phyloP scores from a whole-genome alignment of 2,797 vertebrate genomes.

The Nyctalus aviator region DNA sequence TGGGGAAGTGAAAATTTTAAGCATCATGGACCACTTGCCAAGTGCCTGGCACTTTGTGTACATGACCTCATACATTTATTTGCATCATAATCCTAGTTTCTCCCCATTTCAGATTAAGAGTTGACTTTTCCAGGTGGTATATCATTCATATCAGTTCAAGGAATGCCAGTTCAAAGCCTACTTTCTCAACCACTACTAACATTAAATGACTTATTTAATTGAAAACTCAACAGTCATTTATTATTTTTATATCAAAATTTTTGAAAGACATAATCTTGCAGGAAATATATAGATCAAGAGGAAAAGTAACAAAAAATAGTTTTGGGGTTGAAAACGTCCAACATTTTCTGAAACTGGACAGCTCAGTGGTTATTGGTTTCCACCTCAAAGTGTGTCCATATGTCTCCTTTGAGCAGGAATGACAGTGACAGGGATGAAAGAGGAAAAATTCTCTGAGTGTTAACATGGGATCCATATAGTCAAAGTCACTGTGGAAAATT shows the following conservation, averaged over 20 bases:
- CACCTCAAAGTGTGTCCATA: background rate
- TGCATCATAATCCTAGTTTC: background rate
- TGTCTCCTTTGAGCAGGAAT: background rate
- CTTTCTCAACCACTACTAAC: background rate
- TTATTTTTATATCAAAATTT: background rate
- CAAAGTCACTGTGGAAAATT: background rate
- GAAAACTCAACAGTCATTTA: background rate
- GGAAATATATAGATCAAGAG: background rate
- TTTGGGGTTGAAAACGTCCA: background rate
- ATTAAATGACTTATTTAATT: constrained; percentile 26
- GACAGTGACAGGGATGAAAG: background rate
- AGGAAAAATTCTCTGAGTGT: background rate
- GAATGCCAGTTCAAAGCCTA: background rate
- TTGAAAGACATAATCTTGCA: background rate
- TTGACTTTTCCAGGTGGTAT: background rate
- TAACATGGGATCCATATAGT: background rate
- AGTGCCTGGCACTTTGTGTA: background rate
- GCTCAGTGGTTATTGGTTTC: background rate
- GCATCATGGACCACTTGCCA: background rate
- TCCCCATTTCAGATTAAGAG: background rate
- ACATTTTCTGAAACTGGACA: background rate
- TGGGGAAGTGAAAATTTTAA: background rate
- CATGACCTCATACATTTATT: background rate
- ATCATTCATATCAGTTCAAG: background rate
- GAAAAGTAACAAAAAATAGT: background rate